Evolutionary conservation across 92 coral and sea anemone genomes (phyloP).

Genomic region (Phenganax marumi): DNA sequence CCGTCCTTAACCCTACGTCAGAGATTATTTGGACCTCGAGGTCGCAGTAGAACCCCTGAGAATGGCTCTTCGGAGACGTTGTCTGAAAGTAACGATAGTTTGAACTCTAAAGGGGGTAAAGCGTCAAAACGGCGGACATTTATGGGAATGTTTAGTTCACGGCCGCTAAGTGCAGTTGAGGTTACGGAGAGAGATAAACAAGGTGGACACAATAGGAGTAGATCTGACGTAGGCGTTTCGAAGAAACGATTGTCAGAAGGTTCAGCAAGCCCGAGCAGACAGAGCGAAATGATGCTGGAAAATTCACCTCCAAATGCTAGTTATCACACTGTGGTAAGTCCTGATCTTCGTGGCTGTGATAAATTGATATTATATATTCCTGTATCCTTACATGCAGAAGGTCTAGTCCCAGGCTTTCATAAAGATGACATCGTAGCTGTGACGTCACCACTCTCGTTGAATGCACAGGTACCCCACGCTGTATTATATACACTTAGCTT

Average conservation of each 20-base stretch:
- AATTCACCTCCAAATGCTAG: neutral
- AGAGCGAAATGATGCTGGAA: neutral
- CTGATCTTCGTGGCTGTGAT: no score
- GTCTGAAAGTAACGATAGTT: neutral
- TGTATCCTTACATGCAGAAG: no score
- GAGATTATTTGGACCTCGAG: constrained; percentile 24
- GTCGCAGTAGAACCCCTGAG: constrained; percentile 8
- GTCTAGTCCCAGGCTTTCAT: no score
- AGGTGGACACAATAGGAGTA: neutral
- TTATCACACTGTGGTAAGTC: constrained; percentile 37
- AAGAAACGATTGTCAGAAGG: constrained; percentile 4
- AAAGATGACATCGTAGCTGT: no score
- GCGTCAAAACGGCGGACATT: constrained; percentile 18
- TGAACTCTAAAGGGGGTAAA: neutral
- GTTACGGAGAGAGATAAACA: neutral
- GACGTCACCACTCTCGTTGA: no score
- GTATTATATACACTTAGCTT: no score
- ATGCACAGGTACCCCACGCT: no score
- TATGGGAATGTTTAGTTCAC: constrained; percentile 11
- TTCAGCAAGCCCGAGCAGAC: neutral
- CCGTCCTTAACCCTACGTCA: constrained; percentile 8
- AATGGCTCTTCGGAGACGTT: neutral
- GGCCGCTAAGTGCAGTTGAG: constrained; percentile 32
- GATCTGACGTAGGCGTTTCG: constrained; percentile 9
- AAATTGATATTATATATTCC: no score